These are phyloP conservation scores for Odocoileus hemionus DNA, from an alignment of 2,113 vertebrate genomes.

Conservation along the genomic window DNA sequence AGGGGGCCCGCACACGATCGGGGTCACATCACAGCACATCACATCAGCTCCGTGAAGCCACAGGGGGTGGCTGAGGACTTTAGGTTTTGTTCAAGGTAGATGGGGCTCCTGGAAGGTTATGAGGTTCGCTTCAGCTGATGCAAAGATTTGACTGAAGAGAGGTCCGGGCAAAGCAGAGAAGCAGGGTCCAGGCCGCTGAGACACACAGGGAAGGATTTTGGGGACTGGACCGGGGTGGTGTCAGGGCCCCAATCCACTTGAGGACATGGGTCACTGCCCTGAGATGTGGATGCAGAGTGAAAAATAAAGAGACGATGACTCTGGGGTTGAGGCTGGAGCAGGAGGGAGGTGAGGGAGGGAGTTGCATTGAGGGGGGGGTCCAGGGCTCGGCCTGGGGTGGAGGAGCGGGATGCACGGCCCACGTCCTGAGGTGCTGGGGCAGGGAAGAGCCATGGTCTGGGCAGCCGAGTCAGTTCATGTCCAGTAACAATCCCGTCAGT, in stretches of 20 bases:
- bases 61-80: not conserved
- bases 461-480: not conserved
- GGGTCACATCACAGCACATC: not conserved
- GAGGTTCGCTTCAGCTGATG: not conserved
- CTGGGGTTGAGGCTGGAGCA: not conserved
- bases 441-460: not conserved
- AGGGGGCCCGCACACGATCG: not conserved
- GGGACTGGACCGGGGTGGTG: not conserved
- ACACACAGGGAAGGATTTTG: not conserved
- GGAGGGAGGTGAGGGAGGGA: not conserved
- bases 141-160: not conserved
- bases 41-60: not conserved
- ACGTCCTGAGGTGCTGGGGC: not conserved
- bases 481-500: not conserved
- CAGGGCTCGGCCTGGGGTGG: not conserved
- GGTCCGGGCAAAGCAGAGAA: not conserved
- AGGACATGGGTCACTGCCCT: not conserved
- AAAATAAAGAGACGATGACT: not conserved
- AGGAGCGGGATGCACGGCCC: accelerated
- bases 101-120: not conserved
- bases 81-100: not conserved
- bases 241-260: not conserved
- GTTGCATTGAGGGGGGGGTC: accelerated
- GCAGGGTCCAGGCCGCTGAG: not conserved
- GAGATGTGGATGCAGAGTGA: not conserved